Conservation (phyloP, 2,797 vertebrate genomes). For the Pelodytes ibericus region DNA sequence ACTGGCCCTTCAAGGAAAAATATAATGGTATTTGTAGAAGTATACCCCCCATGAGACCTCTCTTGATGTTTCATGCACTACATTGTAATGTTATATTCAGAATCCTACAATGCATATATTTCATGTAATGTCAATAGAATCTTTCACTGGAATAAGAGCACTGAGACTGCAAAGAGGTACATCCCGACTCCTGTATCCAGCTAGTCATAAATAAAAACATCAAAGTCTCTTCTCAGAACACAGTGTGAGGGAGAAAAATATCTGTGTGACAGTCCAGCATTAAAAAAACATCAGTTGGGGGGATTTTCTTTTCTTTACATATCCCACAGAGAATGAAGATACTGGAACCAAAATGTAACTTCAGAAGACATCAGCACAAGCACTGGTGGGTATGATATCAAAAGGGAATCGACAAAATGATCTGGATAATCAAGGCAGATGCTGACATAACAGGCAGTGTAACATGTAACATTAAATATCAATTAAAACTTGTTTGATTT, state of each 20-base stretch:
- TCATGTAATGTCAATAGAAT: background rate
- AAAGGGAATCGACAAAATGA: too few relatives aligned
- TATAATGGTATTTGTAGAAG: background rate
- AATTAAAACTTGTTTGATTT: background rate
- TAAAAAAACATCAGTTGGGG: constrained; percentile 27
- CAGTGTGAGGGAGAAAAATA: constrained; percentile 31
- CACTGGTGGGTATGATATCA: background rate
- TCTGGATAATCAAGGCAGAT: too few relatives aligned
- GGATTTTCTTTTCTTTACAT: constrained; percentile 7
- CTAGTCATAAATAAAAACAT: constrained; percentile 16
- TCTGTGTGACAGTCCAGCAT: constrained; percentile 28
- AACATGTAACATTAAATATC: background rate
- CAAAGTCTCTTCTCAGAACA: constrained; percentile 19
- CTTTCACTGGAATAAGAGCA: constrained; percentile 7
- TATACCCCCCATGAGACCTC: too few relatives aligned
- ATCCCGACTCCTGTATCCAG: constrained; percentile 15
- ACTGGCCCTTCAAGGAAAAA: background rate
- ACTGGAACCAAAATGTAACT: background rate
- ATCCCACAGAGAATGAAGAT: background rate
- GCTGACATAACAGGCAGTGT: too few relatives aligned
- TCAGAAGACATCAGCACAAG: constrained; percentile 1
- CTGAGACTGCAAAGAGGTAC: constrained; percentile 5
- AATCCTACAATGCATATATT: background rate
- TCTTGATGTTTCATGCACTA: too few relatives aligned
- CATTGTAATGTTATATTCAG: background rate